These are phyloP conservation scores for Aradus depressus DNA, from an alignment of 2,888 invertebrate species.

Conservation along the genomic window DNA sequence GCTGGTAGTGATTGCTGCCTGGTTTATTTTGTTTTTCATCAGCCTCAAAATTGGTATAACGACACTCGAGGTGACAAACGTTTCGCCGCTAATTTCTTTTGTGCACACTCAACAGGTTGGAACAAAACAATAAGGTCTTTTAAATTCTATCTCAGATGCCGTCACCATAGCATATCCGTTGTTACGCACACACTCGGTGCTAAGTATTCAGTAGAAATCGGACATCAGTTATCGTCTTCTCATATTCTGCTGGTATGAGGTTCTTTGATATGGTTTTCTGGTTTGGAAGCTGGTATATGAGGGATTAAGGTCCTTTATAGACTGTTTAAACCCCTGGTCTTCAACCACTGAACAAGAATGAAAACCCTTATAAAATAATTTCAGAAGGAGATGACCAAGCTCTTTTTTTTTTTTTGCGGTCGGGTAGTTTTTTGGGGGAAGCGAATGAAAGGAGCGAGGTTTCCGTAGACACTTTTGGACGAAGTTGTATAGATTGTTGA, in stretches of 20 bases:
- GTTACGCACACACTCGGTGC: conserved; percentile 25
- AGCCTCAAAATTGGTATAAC: conserved; percentile 4
- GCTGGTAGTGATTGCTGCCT: background rate
- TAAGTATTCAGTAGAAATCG: background rate
- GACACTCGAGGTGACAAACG: conserved; percentile 11
- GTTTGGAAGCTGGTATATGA: conserved; percentile 16
- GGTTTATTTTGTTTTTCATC: conserved; percentile 1
- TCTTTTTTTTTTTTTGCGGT: conserved; percentile 7
- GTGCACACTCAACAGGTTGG: conserved; percentile 10
- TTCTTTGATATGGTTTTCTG: conserved; percentile 17
- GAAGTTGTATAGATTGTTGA: background rate
- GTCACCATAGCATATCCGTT: conserved; percentile 33
- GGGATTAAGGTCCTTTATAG: conserved; percentile 8
- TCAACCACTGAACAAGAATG: conserved; percentile 14
- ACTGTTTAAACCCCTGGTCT: conserved; percentile 12
- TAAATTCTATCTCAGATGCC: too few species aligned
- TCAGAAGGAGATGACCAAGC: conserved; percentile 3
- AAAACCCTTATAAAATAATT: conserved; percentile 10
- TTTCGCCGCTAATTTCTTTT: conserved; percentile 9
- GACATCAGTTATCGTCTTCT: too few species aligned
- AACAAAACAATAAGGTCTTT: too few species aligned
- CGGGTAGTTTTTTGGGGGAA: conserved; percentile 9
- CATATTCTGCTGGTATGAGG: conserved; percentile 15
- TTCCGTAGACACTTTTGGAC: background rate
- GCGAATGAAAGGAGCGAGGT: background rate